A percentile compares a stretch with the other conserved stretches of the same genome.
Conservation (phyloP, 2,113 vertebrate species). For the Asarcornis scutulata region DNA sequence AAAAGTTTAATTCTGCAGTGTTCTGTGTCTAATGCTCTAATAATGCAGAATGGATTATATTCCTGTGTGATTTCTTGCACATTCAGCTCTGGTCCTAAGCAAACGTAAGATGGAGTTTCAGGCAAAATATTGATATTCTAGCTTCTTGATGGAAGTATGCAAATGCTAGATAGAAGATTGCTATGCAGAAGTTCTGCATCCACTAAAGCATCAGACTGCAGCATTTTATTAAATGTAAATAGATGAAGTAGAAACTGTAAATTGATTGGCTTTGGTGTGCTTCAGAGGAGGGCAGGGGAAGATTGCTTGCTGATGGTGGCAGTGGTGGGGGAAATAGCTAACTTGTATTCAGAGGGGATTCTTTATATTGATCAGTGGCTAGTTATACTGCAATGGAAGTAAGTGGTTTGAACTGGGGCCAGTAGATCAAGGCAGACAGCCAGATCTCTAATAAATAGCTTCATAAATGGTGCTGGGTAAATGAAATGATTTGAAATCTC, state of each 20-base stretch:
- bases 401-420: background rate
- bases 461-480: background rate
- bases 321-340: background rate
- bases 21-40: background rate
- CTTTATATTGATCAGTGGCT: background rate
- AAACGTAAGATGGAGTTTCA: background rate
- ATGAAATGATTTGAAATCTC: background rate
- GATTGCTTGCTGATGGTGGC: background rate
- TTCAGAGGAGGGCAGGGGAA: background rate
- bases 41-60: background rate
- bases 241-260: background rate
- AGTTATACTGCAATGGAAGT: background rate
- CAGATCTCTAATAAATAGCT: background rate
- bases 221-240: background rate
- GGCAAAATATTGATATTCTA: background rate
- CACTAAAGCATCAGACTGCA: background rate
- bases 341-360: background rate
- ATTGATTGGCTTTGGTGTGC: background rate
- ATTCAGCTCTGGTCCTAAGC: background rate
- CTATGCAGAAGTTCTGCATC: background rate
- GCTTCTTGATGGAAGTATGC: background rate
- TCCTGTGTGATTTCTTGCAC: background rate
- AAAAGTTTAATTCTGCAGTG: background rate
- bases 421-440: background rate
- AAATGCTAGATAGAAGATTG: background rate